phyloP scores from a whole-genome alignment of 2,113 vertebrate species.

The Epinephelus moara region DNA sequence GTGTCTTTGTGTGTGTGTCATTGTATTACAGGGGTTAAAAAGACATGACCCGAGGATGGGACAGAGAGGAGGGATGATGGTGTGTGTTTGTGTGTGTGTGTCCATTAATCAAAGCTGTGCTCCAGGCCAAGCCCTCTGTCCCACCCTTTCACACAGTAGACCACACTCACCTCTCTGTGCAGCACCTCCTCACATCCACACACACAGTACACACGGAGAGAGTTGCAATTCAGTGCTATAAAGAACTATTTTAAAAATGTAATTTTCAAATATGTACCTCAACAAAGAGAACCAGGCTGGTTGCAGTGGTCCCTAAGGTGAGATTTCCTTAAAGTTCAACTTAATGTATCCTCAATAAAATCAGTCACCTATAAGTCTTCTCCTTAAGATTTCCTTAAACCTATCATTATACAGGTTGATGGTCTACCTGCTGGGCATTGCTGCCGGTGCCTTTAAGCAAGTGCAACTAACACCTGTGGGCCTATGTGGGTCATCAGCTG shows the following conservation, averaged over 20 bases:
- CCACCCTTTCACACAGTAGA: constrained; percentile 64
- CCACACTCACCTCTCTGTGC: constrained; percentile 68
- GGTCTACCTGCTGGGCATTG: too few species aligned
- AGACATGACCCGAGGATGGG: constrained; percentile 65
- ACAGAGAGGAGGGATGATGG: constrained; percentile 56
- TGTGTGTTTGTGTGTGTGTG: constrained; percentile 56
- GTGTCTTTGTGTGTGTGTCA: constrained; percentile 46
- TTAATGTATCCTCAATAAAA: too few species aligned
- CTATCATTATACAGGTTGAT: too few species aligned
- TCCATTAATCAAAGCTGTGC: constrained; percentile 77
- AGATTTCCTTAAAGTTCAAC: too few species aligned
- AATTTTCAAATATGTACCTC: background rate
- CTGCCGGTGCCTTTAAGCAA: too few species aligned
- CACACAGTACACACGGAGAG: constrained; percentile 18
- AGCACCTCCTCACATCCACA: constrained; percentile 30
- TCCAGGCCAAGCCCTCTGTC: constrained; percentile 69
- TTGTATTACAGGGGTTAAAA: constrained; percentile 72
- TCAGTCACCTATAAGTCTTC: too few species aligned
- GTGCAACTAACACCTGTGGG: too few species aligned
- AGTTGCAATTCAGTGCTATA: background rate
- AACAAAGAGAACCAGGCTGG: too few species aligned
- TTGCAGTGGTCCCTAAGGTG: too few species aligned
- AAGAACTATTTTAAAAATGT: background rate
- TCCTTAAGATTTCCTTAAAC: too few species aligned
- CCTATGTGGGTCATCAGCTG: too few species aligned